Evolutionary conservation across 2,797 vertebrate genomes (phyloP), one percentile per base, ranked within the genome.

Genomic region (Lepidocolaptes lacrymiger): DNA sequence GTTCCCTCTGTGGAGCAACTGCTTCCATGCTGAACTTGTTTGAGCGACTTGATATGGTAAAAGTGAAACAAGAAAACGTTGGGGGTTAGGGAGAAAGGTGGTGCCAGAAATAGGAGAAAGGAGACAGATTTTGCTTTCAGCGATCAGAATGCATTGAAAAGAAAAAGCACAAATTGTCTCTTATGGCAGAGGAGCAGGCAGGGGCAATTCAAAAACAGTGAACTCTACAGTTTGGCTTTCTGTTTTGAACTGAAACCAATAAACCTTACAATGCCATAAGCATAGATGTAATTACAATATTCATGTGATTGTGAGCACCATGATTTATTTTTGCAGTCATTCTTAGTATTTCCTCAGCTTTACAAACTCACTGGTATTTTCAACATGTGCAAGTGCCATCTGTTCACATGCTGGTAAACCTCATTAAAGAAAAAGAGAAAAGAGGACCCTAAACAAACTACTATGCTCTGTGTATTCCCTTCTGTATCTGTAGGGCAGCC

Each of bases 1-100:
- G 75, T 76, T 84, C 39, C 58, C 36, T 92, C 67, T 69, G 36
- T 46, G 41, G 74, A 69, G 68, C 67, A 73, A n/a, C 41, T 61
- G 62, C 72, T 68, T 95, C 68, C 66, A 62, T 78, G 82, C 67
- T 89, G 84, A 91, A 89, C 52, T 95, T 73, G 68, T 96, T 86
- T 84, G 49, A 91, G 71, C 0, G 49, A 85, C 79, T 34, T 89
- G 89, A 86, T 94, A 95, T 9, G 61, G 71, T 86, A 88, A 91
- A 89, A 93, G 49, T 79, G 54, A 93, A 88, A 73, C 27, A 91
- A 90, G 34, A 86, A 85, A 54, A 73, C 64, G 3, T 28, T 63
- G 62, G 41, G 22, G 46, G 44, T 19, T 43, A 30, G 43, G 46
- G 30, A 81, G 37, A 63, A 86, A 62, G 36, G 14, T 62, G 11